Evolutionary conservation across 2,888 invertebrate genomes (phyloP).

Genomic region (Dasysyrphus tricinctus): DNA sequence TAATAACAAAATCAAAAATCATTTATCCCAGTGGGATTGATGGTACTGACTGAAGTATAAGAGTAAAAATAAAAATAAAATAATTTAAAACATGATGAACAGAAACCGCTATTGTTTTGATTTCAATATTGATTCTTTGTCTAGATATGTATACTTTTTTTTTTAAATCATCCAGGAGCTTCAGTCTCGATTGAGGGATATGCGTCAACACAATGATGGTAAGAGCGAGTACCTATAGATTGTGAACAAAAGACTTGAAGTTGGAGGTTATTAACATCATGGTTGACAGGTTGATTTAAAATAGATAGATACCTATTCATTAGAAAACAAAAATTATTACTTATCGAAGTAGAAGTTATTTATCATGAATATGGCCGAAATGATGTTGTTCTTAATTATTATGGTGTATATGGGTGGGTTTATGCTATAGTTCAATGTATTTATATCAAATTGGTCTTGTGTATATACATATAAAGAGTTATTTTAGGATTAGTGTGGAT

Average conservation of each 20-base stretch:
- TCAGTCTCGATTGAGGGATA: background rate
- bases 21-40: background rate
- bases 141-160: background rate
- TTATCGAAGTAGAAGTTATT: background rate
- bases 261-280: slow-evolving; percentile 11
- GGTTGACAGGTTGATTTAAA: slow-evolving; percentile 1
- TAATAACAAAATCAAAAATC: background rate
- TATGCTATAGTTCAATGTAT: background rate
- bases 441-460: background rate
- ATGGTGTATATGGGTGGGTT: background rate
- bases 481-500: background rate
- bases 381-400: background rate
- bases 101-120: background rate
- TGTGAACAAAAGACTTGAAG: background rate
- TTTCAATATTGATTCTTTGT: slow-evolving; percentile 6
- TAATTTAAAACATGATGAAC: background rate
- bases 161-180: background rate
- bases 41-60: background rate
- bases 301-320: background rate
- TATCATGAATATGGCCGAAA: background rate
- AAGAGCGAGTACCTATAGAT: background rate
- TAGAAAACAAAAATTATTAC: background rate
- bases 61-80: background rate
- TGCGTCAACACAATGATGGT: background rate
- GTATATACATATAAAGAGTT: background rate